Conservation (phyloP, 2,888 invertebrate genomes). For the Mellilla xanthometata region DNA sequence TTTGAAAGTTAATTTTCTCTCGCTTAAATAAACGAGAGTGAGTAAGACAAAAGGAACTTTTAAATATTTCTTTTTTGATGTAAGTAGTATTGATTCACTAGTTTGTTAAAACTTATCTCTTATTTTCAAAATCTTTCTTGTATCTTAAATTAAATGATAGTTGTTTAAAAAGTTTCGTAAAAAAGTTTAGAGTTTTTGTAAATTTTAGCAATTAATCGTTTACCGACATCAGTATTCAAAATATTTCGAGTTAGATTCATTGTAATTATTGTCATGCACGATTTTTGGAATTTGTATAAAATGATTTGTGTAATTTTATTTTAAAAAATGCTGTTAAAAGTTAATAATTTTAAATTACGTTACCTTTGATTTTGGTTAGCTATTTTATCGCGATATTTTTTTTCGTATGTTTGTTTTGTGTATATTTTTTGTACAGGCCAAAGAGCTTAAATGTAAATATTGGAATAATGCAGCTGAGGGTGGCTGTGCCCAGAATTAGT, state of each 20-base stretch:
- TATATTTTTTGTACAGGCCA: constrained; percentile 77
- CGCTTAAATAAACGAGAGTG: no score
- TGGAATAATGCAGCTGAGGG: constrained; percentile 54
- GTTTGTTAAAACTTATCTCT: no score
- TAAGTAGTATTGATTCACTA: no score
- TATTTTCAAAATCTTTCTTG: constrained; percentile 1
- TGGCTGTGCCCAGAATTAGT: constrained; percentile 59
- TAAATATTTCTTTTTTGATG: no score
- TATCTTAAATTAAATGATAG: not conserved
- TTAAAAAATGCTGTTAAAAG: constrained; percentile 60
- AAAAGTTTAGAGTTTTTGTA: constrained; percentile 20
- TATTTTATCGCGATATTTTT: constrained; percentile 50
- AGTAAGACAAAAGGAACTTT: no score
- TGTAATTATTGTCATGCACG: constrained; percentile 27
- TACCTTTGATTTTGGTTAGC: constrained; percentile 65
- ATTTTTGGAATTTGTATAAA: constrained; percentile 30
- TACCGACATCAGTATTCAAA: constrained; percentile 64
- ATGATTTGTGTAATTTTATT: constrained; percentile 51
- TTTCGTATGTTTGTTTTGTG: constrained; percentile 48
- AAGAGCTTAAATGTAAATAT: constrained; percentile 79
- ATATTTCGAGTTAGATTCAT: constrained; percentile 29
- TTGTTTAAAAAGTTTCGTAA: constrained; percentile 14
- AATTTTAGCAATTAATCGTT: constrained; percentile 32
- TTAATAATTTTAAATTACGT: constrained; percentile 77
- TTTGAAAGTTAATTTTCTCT: no score